Conservation (phyloP, 2,113 vertebrate species). For the Nymphicus hollandicus region DNA sequence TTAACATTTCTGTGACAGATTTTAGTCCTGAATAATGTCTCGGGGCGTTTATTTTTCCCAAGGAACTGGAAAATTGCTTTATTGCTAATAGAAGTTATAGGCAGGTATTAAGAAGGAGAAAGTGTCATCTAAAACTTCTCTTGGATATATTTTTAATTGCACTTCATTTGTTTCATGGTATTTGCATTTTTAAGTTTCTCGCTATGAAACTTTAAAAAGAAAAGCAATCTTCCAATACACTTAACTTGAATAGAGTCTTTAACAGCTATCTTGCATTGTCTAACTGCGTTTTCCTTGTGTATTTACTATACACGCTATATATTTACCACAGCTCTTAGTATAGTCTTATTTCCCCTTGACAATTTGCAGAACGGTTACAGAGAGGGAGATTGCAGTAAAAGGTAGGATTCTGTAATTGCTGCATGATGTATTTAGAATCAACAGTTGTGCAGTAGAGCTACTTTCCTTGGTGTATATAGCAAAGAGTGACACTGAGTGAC, state of each 20-base stretch:
- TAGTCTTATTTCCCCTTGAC: background rate
- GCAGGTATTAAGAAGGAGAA: background rate
- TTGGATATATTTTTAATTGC: background rate
- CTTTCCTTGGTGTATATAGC: background rate
- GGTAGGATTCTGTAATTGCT: background rate
- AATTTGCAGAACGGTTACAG: background rate
- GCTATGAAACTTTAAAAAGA: background rate
- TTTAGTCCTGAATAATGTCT: background rate
- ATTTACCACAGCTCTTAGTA: background rate
- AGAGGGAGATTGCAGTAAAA: background rate
- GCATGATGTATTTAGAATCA: background rate
- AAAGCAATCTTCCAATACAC: accelerated
- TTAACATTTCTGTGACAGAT: background rate
- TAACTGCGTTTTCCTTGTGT: background rate
- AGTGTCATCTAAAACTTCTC: background rate
- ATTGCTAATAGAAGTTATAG: background rate
- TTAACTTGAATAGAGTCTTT: background rate
- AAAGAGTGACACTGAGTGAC: background rate
- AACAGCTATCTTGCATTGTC: background rate
- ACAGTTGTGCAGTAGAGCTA: background rate
- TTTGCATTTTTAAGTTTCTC: background rate
- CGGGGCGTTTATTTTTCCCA: background rate
- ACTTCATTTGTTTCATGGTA: background rate
- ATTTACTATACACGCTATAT: accelerated
- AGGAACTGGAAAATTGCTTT: background rate